A percentile compares a stretch with the other conserved stretches of the same genome.
Conservation (phyloP, 2,888 invertebrate genomes). For the Smittia aterrima region DNA sequence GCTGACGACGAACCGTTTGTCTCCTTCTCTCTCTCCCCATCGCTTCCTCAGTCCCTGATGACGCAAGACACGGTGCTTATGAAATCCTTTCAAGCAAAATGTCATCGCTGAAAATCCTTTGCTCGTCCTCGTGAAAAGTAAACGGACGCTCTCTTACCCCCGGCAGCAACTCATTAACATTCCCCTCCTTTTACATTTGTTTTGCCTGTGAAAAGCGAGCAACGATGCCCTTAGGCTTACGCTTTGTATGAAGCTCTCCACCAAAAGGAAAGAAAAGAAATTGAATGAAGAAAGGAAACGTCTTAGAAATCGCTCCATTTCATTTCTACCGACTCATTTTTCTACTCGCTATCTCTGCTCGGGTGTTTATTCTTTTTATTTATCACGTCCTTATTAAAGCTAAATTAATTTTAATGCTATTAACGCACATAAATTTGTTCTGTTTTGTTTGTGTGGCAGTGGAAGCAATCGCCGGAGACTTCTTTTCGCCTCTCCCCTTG, state of each 20-base stretch:
- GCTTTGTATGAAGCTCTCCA: not conserved
- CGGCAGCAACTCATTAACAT: constrained; percentile 22
- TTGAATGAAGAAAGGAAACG: not conserved
- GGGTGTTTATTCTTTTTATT: constrained; percentile 40
- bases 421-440: constrained; percentile 39
- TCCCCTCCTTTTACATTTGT: not conserved
- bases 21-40: not conserved
- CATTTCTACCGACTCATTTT: not conserved
- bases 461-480: constrained; percentile 16
- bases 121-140: not conserved
- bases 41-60: not conserved
- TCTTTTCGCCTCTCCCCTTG: not conserved
- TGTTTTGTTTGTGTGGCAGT: constrained; percentile 1
- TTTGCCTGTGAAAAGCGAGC: not conserved
- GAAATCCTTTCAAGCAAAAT: constrained; percentile 24
- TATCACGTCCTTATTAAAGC: constrained; percentile 41
- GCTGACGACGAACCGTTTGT: not conserved
- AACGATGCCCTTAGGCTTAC: not conserved
- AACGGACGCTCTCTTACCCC: not conserved
- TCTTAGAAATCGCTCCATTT: constrained; percentile 24
- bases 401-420: constrained; percentile 41
- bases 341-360: constrained; percentile 15
- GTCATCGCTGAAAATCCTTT: constrained; percentile 9
- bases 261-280: not conserved
- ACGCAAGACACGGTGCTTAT: not conserved